phyloP scores from a whole-genome alignment of 2,113 vertebrate species.

The Rana temporaria region DNA sequence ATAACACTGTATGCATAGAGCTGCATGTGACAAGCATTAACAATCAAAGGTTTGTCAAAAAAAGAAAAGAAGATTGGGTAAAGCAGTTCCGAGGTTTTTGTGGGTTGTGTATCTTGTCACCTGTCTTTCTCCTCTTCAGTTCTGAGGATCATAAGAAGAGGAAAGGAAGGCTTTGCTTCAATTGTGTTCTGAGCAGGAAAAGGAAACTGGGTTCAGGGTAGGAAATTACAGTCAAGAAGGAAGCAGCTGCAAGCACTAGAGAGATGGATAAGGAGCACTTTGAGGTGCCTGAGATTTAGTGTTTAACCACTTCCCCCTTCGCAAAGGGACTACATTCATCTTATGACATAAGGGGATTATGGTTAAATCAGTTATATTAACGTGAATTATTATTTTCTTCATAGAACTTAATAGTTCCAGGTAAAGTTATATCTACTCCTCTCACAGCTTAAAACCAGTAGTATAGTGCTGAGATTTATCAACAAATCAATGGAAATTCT shows the following conservation, averaged over 20 bases:
- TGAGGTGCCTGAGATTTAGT: background rate
- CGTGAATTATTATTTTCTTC: no score
- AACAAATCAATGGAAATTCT: no score
- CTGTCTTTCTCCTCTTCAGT: conserved; percentile 3
- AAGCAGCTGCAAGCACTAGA: conserved; percentile 25
- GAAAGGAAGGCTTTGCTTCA: conserved; percentile 14
- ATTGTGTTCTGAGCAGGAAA: conserved; percentile 17
- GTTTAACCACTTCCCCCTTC: conserved; percentile 8
- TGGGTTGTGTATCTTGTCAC: conserved; percentile 2
- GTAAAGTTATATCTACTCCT: no score
- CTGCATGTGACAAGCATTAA: background rate
- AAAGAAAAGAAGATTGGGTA: background rate
- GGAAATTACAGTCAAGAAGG: conserved; percentile 25
- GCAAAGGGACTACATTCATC: background rate
- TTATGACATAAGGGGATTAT: no score
- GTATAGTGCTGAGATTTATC: no score
- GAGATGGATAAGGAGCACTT: conserved; percentile 25
- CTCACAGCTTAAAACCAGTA: no score
- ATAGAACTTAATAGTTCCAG: no score
- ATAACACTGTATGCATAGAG: no score
- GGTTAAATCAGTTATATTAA: no score
- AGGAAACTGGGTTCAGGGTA: conserved; percentile 12
- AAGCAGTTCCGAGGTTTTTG: conserved; percentile 4
- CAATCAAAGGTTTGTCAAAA: background rate
- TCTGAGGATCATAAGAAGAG: background rate